Evolutionary conservation across 1,140 invertebrate species (phyloP).

Genomic region (Drosophila miranda): DNA sequence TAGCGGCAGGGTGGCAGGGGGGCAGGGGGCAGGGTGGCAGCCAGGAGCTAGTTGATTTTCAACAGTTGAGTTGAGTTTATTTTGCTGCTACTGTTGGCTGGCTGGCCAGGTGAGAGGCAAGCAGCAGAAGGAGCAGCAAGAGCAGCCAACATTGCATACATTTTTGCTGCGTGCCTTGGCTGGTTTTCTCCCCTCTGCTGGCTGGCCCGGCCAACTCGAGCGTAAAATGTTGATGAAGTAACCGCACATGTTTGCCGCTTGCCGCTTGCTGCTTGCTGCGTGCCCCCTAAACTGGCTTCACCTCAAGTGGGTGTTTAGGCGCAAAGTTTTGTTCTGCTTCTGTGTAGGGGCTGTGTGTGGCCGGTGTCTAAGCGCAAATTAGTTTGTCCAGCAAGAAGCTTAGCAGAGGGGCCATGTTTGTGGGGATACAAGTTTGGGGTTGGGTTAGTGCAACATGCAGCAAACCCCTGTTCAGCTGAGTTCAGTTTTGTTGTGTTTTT

Average conservation of each 20-base stretch:
- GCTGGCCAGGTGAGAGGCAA: slow-evolving; percentile 55
- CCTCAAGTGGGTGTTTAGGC: slow-evolving; percentile 66
- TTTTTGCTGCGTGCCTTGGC: slow-evolving; percentile 71
- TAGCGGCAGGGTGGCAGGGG: neutral
- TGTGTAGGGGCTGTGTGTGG: slow-evolving; percentile 1
- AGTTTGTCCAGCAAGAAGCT: slow-evolving; percentile 57
- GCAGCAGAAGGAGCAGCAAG: slow-evolving; percentile 11
- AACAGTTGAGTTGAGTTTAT: slow-evolving; percentile 77
- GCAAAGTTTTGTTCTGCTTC: slow-evolving; percentile 47
- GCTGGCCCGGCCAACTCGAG: slow-evolving; percentile 58
- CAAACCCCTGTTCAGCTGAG: slow-evolving; percentile 55
- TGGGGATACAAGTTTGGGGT: slow-evolving; percentile 41
- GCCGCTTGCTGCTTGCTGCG: slow-evolving; percentile 19
- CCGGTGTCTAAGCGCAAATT: slow-evolving; percentile 64
- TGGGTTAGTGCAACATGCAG: slow-evolving; percentile 55
- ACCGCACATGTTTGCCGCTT: slow-evolving; percentile 61
- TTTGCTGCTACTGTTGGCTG: slow-evolving; percentile 48
- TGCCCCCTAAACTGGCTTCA: slow-evolving; percentile 30
- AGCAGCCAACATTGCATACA: slow-evolving; percentile 56
- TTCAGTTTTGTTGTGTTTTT: slow-evolving; percentile 26
- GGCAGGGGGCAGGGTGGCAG: slow-evolving; percentile 28
- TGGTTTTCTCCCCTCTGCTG: slow-evolving; percentile 39
- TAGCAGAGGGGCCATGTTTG: slow-evolving; percentile 41
- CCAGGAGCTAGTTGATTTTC: slow-evolving; percentile 69
- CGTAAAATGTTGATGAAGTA: slow-evolving; percentile 80